These are phyloP conservation scores for Megastigmus dorsalis DNA, from an alignment of 2,888 invertebrate species.

Conservation along the genomic window DNA sequence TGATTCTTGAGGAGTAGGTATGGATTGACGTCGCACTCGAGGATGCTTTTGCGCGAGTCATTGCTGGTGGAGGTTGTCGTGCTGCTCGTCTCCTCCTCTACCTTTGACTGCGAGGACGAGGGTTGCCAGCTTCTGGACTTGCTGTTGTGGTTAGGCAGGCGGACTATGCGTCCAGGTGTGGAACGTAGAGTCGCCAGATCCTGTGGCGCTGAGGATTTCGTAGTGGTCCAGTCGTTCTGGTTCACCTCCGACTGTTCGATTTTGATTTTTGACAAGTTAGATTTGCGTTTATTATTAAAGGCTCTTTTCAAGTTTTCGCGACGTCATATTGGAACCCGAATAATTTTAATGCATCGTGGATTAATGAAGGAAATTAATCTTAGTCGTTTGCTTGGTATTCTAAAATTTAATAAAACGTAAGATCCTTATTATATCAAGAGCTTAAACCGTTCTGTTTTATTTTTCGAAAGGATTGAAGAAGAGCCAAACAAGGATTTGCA, in stretches of 20 bases:
- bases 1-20: constrained; percentile 84
- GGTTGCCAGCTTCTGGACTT: constrained; percentile 61
- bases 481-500: no score
- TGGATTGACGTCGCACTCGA: constrained; percentile 90
- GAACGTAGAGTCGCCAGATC: constrained; percentile 35
- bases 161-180: constrained; percentile 56
- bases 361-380: no score
- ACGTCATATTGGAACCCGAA: no score
- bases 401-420: no score
- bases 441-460: no score
- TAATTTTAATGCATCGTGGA: no score
- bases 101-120: constrained; percentile 48
- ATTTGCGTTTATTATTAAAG: no score
- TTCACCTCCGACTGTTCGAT: constrained; percentile 52
- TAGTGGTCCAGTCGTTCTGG: constrained; percentile 50
- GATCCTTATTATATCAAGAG: no score
- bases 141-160: constrained; percentile 52
- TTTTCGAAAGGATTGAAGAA: no score
- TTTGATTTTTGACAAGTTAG: no score
- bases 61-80: constrained; percentile 29
- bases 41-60: constrained; percentile 79
- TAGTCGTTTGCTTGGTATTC: no score
- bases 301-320: no score
- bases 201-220: constrained; percentile 14
- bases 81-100: constrained; percentile 54